These are phyloP conservation scores for Lasaia peninsularis DNA, from an alignment of 1,140 invertebrate species.

Conservation along the genomic window DNA sequence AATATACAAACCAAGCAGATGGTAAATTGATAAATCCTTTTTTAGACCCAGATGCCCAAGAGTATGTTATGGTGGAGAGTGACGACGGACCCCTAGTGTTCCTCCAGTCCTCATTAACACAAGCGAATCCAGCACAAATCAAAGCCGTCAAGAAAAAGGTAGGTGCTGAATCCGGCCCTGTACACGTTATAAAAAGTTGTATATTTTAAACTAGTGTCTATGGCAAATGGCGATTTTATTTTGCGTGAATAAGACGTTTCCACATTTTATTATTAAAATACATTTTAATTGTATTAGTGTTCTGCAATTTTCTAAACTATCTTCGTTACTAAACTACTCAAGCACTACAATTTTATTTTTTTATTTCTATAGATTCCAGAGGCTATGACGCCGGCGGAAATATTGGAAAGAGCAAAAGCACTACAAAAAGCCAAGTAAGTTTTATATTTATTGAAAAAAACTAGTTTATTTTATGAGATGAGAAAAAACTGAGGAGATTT, in stretches of 20 bases:
- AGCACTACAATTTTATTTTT: too few species aligned
- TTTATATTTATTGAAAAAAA: background rate
- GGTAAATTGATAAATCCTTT: background rate
- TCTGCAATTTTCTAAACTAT: too few species aligned
- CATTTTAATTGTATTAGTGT: too few species aligned
- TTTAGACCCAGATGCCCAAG: slow-evolving; percentile 40
- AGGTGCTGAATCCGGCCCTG: background rate
- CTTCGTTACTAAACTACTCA: too few species aligned
- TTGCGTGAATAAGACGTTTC: too few species aligned
- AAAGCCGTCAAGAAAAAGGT: slow-evolving; percentile 17
- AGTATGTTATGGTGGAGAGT: slow-evolving; percentile 45
- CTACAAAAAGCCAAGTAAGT: slow-evolving; percentile 52
- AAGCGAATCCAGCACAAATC: slow-evolving; percentile 8
- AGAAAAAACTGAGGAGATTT: too few species aligned
- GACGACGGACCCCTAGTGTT: slow-evolving; percentile 38
- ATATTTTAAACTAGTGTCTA: too few species aligned
- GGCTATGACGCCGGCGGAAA: slow-evolving; percentile 32
- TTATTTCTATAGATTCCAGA: slow-evolving; percentile 19
- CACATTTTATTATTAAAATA: too few species aligned
- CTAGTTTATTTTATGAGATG: background rate
- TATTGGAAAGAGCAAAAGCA: slow-evolving; percentile 53
- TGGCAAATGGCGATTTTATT: too few species aligned
- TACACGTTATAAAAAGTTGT: too few species aligned
- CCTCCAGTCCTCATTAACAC: slow-evolving; percentile 31
- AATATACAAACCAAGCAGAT: too few species aligned